Conservation (phyloP, 2,797 vertebrate genomes). For the Gambusia yucatana region DNA sequence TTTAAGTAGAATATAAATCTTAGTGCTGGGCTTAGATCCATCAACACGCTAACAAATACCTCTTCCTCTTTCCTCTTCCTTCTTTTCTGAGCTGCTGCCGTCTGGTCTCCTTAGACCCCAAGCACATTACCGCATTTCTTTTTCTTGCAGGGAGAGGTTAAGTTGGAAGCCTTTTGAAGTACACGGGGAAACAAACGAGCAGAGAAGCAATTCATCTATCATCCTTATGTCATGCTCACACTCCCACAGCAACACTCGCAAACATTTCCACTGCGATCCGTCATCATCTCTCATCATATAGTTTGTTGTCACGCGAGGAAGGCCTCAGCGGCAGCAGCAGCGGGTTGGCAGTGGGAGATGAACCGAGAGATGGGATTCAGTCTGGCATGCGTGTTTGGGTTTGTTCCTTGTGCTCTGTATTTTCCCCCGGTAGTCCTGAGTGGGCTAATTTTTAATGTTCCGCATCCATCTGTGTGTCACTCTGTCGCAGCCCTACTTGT, state of each 20-base stretch:
- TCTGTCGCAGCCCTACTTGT: background rate
- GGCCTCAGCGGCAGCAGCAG: conserved; percentile 26
- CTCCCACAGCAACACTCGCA: conserved; percentile 6
- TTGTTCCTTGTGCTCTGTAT: conserved; percentile 11
- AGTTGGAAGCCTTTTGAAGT: conserved; percentile 7
- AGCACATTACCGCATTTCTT: background rate
- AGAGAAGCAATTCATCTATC: conserved; percentile 18
- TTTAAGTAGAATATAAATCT: conserved; percentile 14
- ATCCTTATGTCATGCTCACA: background rate
- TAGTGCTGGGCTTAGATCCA: conserved; percentile 1
- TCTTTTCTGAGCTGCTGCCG: background rate
- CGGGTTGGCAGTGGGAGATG: conserved; percentile 52
- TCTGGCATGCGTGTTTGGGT: background rate
- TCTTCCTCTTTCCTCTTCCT: background rate
- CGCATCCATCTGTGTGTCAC: conserved; percentile 2
- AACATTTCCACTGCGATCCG: conserved; percentile 25
- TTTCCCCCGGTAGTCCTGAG: conserved; percentile 9
- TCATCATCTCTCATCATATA: conserved; percentile 50
- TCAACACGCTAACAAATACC: conserved; percentile 2
- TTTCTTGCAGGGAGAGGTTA: background rate
- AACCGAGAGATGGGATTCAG: conserved; percentile 44
- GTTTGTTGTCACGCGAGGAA: conserved; percentile 30
- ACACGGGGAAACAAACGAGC: conserved; percentile 18
- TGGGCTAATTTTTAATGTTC: conserved; percentile 18
- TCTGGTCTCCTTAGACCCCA: background rate